A percentile compares a stretch with the other conserved stretches of the same genome.
These are phyloP conservation scores for Uria lomvia DNA, from an alignment of 2,113 vertebrate genomes.

Conservation along the genomic window DNA sequence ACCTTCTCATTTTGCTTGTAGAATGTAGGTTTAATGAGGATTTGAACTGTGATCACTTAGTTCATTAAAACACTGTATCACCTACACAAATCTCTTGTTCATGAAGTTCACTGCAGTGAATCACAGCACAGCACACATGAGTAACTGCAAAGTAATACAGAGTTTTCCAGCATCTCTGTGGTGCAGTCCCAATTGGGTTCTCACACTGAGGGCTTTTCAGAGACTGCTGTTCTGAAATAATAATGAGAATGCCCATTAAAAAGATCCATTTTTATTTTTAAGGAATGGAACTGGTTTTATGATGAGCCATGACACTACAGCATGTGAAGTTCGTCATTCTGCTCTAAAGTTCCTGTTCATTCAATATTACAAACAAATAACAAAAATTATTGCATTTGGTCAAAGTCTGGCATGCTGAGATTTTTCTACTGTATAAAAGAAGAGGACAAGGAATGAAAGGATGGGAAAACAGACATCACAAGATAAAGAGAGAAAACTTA, in stretches of 20 bases:
- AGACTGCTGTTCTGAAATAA: slow-evolving; percentile 50
- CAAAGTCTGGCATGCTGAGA: not conserved
- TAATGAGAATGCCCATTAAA: slow-evolving; percentile 17
- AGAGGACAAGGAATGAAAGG: not conserved
- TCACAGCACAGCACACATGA: slow-evolving; percentile 27
- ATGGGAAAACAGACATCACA: not conserved
- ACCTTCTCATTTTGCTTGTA: slow-evolving; percentile 6
- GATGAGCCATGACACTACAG: not conserved
- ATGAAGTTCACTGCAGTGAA: slow-evolving; percentile 40
- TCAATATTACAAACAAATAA: not conserved
- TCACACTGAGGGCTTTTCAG: not conserved
- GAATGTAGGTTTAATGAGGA: not conserved
- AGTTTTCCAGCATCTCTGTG: not conserved
- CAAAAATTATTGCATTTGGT: not conserved
- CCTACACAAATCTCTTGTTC: slow-evolving; percentile 49
- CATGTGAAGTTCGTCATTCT: not conserved
- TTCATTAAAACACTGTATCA: slow-evolving; percentile 44
- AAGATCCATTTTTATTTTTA: slow-evolving; percentile 36
- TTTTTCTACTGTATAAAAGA: not conserved
- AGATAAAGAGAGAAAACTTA: not conserved
- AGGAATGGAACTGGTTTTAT: not conserved
- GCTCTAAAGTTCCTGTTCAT: not conserved
- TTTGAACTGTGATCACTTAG: slow-evolving; percentile 41
- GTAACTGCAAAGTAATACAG: slow-evolving; percentile 12
- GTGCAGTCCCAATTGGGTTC: not conserved